Evolutionary conservation across 2,113 vertebrate genomes (phyloP).

Genomic region (Sitta europaea): DNA sequence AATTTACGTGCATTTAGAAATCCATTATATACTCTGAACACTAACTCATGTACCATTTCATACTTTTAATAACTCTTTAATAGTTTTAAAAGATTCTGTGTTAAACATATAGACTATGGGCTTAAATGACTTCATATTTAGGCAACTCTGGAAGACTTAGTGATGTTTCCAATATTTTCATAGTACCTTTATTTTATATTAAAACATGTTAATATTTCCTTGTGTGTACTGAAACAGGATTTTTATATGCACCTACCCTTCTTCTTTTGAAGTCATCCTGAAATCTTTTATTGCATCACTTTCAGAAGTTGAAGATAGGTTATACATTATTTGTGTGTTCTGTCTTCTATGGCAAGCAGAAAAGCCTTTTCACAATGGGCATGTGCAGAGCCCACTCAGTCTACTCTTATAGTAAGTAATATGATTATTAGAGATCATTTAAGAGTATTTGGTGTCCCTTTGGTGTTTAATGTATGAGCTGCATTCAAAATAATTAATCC

Average conservation of each 20-base stretch:
- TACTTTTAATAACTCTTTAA: not conserved
- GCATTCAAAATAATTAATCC: no score
- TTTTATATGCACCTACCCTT: not conserved
- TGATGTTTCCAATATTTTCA: not conserved
- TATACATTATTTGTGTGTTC: not conserved
- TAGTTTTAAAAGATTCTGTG: not conserved
- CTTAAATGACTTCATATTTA: not conserved
- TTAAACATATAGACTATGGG: not conserved
- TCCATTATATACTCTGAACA: not conserved
- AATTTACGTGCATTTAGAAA: not conserved
- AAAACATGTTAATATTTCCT: not conserved
- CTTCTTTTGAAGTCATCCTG: not conserved
- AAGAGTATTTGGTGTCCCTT: not conserved
- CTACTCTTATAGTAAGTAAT: not conserved
- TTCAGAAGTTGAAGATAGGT: not conserved
- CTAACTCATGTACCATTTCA: not conserved
- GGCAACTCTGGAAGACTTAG: not conserved
- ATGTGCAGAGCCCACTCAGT: not conserved
- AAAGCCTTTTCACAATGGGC: not conserved
- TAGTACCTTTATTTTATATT: not conserved
- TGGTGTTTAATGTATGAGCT: not conserved
- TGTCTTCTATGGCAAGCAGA: not conserved
- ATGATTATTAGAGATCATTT: not conserved
- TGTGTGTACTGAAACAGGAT: not conserved
- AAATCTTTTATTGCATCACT: not conserved